phyloP scores from a whole-genome alignment of 2,797 vertebrate genomes.

The Monodelphis domestica region DNA sequence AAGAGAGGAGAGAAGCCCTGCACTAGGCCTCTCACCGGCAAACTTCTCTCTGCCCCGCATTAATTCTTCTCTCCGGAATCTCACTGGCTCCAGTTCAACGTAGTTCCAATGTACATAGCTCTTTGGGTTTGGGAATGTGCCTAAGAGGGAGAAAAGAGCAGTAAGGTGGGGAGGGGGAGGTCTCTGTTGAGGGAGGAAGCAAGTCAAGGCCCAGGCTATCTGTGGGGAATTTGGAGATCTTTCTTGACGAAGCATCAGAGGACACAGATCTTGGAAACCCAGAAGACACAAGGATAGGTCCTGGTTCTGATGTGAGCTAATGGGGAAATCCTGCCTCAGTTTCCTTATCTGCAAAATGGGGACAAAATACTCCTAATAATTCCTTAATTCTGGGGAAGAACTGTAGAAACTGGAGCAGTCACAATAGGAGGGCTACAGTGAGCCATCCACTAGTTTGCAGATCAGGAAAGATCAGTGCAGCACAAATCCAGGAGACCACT shows the following conservation, averaged over 20 bases:
- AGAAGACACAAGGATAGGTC: neutral
- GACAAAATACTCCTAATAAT: neutral
- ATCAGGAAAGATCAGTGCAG: neutral
- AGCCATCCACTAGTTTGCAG: neutral
- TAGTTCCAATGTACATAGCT: slow-evolving; percentile 70
- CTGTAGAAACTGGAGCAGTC: neutral
- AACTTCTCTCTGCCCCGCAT: slow-evolving; percentile 36
- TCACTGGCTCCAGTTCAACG: slow-evolving; percentile 73
- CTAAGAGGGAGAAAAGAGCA: slow-evolving; percentile 46
- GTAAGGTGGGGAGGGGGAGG: no score
- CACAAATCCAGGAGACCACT: neutral
- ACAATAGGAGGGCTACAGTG: neutral
- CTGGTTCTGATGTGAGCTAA: rapidly evolving
- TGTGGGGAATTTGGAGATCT: no score
- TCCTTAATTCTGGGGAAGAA: no score
- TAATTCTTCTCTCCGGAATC: slow-evolving; percentile 70
- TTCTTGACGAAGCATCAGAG: neutral
- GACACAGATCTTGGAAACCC: neutral
- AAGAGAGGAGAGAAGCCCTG: neutral
- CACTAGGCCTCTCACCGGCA: neutral
- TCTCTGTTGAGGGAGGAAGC: neutral
- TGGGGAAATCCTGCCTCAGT: neutral
- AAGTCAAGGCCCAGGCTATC: neutral
- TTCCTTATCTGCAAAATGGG: neutral
- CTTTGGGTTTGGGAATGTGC: slow-evolving; percentile 52